Base-by-base conservation (phyloP, 2,113 vertebrate genomes). In the Diglossa brunneiventris region DNA sequence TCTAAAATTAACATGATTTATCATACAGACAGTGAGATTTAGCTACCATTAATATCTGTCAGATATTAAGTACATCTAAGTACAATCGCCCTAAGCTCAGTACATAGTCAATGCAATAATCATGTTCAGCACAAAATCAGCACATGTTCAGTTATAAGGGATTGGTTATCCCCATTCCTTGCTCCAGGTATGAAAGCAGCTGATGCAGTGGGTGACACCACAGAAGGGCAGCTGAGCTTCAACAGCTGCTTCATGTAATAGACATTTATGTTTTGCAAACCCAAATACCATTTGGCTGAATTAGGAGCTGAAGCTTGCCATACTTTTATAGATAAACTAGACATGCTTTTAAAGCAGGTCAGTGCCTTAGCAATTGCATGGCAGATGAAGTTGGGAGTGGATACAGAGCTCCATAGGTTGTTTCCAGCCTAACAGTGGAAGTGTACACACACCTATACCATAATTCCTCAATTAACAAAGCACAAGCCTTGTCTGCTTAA, bases 381-480 rank as follows among this genome's bases (percentile, higher is more conserved):
- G 13, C 16, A 67, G n/a, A 30, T 66, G 28, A 47, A 49, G 16
- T 3, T 63, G 13, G 13, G 13, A 50, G 21, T 31, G 44, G 20
- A 27, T 37, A 28, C 7, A 76, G 20, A 59, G 30, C 5, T 80
- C 55, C 31, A 21, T 0, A 55, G 8, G 6, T 16, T 35, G 12
- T 41, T 72, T 53, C 42, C 23, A 72, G 31, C 7, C 19, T 47
- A 21, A 21, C 0, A 2, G 2, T 8, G 8, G 13, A 58, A 53
- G 18, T 0, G 2, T 20, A 17, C 13, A 33, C n/a, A 22, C 10
- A 4, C 7, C 16, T 41, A 1, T n/a, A 13, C 23, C 4, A 7
- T 21, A 63, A 49, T 44, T 72, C 30, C 13, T 30, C 28, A 53
- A 22, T 20, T 9, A 58, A 22, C 11, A 24, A 80, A 79, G 33